A percentile compares a stretch with the other conserved stretches of the same genome.
Evolutionary conservation across 2,113 vertebrate species (phyloP).

Genomic region (Eudyptes chrysolophus): DNA sequence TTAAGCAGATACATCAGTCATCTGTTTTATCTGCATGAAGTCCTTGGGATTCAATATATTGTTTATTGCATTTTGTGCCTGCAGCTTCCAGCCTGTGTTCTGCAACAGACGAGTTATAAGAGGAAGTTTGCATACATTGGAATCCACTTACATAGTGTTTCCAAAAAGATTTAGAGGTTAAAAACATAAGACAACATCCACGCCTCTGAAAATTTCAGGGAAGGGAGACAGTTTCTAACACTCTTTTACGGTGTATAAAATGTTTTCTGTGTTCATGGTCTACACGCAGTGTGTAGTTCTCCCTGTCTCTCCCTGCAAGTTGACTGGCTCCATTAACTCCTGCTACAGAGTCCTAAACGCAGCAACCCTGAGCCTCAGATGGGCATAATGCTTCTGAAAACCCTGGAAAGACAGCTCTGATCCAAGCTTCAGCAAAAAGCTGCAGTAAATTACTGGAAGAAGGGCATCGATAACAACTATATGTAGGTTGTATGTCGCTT

Average conservation of each 20-base stretch:
- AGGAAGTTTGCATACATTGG: neutral
- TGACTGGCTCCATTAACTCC: neutral
- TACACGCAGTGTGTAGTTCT: neutral
- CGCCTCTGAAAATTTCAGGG: neutral
- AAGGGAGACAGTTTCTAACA: neutral
- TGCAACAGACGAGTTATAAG: fast-evolving
- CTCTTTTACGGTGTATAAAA: neutral
- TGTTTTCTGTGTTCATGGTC: neutral
- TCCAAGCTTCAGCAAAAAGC: neutral
- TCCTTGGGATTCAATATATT: neutral
- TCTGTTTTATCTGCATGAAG: neutral
- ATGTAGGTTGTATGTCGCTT: fast-evolving
- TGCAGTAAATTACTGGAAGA: neutral
- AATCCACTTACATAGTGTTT: neutral
- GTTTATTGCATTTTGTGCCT: neutral
- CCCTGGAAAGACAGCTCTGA: neutral
- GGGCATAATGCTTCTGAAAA: neutral
- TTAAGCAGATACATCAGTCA: neutral
- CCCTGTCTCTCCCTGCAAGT: neutral
- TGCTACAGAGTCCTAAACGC: neutral
- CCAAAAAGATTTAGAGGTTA: neutral
- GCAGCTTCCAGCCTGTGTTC: neutral
- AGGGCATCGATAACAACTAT: fast-evolving
- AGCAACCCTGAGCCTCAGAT: neutral
- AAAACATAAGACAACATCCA: neutral